Base-by-base conservation (phyloP, 2,113 vertebrate genomes). In the Gymnocephalus cernua region DNA sequence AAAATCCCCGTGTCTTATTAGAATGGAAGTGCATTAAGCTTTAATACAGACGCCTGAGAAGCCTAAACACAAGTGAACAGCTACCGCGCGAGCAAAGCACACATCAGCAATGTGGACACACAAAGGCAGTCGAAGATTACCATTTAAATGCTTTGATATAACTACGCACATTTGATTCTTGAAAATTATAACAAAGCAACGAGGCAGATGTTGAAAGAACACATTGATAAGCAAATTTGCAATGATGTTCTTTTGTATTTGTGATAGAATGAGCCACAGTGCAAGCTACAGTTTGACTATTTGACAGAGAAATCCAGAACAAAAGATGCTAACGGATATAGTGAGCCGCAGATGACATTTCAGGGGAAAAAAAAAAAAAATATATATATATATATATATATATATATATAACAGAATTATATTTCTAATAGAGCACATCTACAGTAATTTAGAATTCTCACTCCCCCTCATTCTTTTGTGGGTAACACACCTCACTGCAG, bases 21-120 rank as follows among this genome's bases (percentile, higher is more conserved):
- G 82, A 91, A 81, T 79, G 51, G 90, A 92, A 89, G 88, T 90
- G 91, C 90, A 93, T 93, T 92, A 94, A 90, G 86, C 80, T 89
- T 93, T 89, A 92, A 91, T 87, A 85, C 83, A 3, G 78, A 74
- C 3, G 75, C 80, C 74, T 18, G 82, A 87, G 84, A 88, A 66
- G 77, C 76, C 80, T 63, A 83, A 90, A 89, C 86, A 83, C 75
- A 83, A 79, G 82, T 45, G 71, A 87, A 72, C 53, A 64, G 64
- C 61, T n/a, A 15, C 62, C 8, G 38, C 41, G 4, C 71, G 21
- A 44, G 57, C 76, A 79, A 11, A 62, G 29, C 86, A 90, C 69
- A 77, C 65, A 51, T 68, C 53, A 45, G 67, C 73, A 2, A 23
- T 2, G 57, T 38, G 50, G 83, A 82, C 82, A 85, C 80, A 88